phyloP scores from a whole-genome alignment of 2,888 invertebrate species.

The Idaea biselata region DNA sequence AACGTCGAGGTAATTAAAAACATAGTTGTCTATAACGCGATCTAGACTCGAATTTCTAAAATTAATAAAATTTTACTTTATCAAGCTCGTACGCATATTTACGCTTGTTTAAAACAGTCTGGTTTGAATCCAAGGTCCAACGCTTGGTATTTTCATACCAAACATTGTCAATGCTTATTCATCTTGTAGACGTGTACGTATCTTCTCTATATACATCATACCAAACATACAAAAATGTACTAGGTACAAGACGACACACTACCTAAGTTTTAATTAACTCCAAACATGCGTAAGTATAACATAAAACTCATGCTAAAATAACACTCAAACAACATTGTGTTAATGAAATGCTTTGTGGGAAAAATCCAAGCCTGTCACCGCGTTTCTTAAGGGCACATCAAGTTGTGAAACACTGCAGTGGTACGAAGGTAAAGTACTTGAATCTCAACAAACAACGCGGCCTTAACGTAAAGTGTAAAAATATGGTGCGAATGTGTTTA shows the following conservation, averaged over 20 bases:
- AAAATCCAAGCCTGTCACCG: conserved; percentile 58
- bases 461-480: not conserved
- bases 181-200: not conserved
- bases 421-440: not conserved
- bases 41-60: no score
- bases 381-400: conserved; percentile 21
- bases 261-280: no score
- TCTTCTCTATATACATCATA: no score
- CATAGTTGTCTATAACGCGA: no score
- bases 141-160: not conserved
- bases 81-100: no score
- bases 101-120: no score
- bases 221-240: not conserved
- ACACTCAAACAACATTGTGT: conserved; percentile 5
- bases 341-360: conserved; percentile 7
- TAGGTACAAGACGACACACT: not conserved
- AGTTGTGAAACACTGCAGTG: not conserved
- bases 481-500: not conserved
- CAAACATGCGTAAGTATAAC: not conserved
- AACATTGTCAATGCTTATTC: not conserved
- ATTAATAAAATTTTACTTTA: no score
- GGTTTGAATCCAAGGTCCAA: not conserved
- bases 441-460: not conserved
- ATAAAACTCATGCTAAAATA: conserved; percentile 14
- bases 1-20: no score